Conservation (phyloP, 1,140 invertebrate species). For the Hylyphantes graminicola region DNA sequence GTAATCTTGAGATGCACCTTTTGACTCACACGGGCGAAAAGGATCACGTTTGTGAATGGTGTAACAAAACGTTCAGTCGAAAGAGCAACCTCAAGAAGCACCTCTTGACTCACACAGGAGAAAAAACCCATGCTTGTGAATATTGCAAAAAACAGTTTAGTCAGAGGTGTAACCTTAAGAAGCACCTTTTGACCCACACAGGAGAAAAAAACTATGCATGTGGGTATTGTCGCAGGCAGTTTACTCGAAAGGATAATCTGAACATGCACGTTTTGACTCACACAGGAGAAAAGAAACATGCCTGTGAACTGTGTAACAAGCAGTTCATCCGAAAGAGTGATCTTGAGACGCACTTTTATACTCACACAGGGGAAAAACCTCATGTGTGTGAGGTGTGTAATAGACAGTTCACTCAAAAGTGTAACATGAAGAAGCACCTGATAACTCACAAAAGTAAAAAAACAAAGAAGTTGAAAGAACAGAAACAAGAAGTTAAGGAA, state of each 20-base stretch:
- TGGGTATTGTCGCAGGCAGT: neutral
- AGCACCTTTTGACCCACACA: neutral
- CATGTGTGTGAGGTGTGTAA: constrained; percentile 9
- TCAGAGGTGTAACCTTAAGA: neutral
- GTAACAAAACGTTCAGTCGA: neutral
- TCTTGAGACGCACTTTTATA: neutral
- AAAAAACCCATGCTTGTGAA: neutral
- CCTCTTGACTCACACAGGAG: neutral
- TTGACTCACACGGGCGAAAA: neutral
- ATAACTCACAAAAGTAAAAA: neutral
- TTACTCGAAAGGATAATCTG: neutral
- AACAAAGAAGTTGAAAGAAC: neutral
- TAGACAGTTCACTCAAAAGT: neutral
- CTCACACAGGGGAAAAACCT: neutral
- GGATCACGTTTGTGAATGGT: neutral
- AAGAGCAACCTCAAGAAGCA: neutral
- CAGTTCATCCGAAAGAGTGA: neutral
- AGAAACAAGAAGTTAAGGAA: neutral
- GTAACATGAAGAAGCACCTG: neutral
- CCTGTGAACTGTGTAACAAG: neutral
- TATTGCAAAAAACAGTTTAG: neutral
- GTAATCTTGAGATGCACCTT: neutral
- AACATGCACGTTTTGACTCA: neutral
- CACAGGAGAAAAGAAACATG: neutral
- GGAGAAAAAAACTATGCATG: neutral